phyloP scores from a whole-genome alignment of 2,888 invertebrate species.

The Theodoxus fluviatilis region DNA sequence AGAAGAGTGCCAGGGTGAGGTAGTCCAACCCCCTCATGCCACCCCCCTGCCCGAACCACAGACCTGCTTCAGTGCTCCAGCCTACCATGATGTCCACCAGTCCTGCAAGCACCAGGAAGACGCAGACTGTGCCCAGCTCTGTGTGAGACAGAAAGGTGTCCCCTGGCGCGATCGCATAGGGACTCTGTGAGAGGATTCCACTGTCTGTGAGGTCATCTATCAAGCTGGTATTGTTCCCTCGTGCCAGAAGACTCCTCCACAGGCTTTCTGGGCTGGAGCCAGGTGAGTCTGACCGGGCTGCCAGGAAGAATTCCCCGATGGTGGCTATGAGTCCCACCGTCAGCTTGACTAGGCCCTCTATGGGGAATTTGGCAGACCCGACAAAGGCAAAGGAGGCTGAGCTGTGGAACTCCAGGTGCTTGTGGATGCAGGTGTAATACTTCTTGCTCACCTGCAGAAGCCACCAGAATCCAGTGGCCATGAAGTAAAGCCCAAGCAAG shows the following conservation, averaged over 20 bases:
- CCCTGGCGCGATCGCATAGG: constrained; percentile 15
- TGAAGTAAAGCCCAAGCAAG: constrained; percentile 26
- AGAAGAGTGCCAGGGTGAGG: constrained; percentile 27
- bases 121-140: constrained; percentile 28
- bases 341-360: constrained; percentile 31
- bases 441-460: constrained; percentile 26
- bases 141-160: constrained; percentile 17
- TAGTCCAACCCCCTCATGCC: constrained; percentile 33
- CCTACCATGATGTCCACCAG: constrained; percentile 28
- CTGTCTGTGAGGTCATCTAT: too few species aligned
- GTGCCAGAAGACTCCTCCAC: too few species aligned
- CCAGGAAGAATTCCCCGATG: constrained; percentile 24
- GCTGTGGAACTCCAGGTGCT: constrained; percentile 25
- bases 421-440: constrained; percentile 27
- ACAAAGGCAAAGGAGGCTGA: constrained; percentile 29
- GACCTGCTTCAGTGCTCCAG: constrained; percentile 25
- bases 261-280: too few species aligned
- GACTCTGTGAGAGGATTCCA: too few species aligned
- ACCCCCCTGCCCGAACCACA: too few species aligned
- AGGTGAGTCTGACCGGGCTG: constrained; percentile 5
- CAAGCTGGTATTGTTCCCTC: too few species aligned
- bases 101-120: constrained; percentile 28
- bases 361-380: constrained; percentile 22
- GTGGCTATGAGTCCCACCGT: constrained; percentile 19
- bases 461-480: constrained; percentile 31